Percentiles rank a stretch among this genome's conserved stretches.
phyloP scores from a whole-genome alignment of 2,888 invertebrate genomes.

The Sturmia bella region DNA sequence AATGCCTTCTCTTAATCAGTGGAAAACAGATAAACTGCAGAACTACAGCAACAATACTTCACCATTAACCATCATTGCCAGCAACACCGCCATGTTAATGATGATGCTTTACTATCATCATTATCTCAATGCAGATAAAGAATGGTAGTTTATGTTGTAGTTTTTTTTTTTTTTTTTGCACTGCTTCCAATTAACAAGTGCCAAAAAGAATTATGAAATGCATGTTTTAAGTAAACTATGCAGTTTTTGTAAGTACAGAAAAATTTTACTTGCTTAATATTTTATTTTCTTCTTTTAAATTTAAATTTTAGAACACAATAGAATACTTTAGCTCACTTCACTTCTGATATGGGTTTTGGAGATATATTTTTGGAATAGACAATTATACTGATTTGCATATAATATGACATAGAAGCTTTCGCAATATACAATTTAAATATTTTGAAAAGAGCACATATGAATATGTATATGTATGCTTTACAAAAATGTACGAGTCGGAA shows the following conservation, averaged over 20 bases:
- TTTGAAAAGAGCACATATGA: too few species aligned
- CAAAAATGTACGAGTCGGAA: too few species aligned
- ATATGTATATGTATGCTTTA: too few species aligned
- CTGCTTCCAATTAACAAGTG: neutral
- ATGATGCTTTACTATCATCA: slow-evolving; percentile 30
- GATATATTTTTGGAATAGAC: too few species aligned
- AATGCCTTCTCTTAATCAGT: slow-evolving; percentile 44
- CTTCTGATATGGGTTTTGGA: too few species aligned
- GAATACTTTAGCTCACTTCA: too few species aligned
- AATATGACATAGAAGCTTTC: too few species aligned
- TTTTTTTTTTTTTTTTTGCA: neutral
- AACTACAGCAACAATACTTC: slow-evolving; percentile 20
- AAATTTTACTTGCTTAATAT: too few species aligned
- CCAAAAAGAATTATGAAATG: neutral
- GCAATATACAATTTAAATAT: too few species aligned
- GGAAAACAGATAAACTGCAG: slow-evolving; percentile 6
- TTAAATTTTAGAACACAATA: too few species aligned
- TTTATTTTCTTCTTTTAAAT: too few species aligned
- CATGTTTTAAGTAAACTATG: neutral
- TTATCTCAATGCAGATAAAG: slow-evolving; percentile 18
- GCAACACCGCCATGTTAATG: slow-evolving; percentile 24
- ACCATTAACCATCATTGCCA: slow-evolving; percentile 33
- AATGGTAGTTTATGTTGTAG: neutral
- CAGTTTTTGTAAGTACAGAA: neutral
- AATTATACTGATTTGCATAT: too few species aligned